Percentiles rank a stretch among this genome's conserved stretches.
Evolutionary conservation across 2,797 vertebrate genomes (phyloP).

Genomic region (Siniperca obscura): DNA sequence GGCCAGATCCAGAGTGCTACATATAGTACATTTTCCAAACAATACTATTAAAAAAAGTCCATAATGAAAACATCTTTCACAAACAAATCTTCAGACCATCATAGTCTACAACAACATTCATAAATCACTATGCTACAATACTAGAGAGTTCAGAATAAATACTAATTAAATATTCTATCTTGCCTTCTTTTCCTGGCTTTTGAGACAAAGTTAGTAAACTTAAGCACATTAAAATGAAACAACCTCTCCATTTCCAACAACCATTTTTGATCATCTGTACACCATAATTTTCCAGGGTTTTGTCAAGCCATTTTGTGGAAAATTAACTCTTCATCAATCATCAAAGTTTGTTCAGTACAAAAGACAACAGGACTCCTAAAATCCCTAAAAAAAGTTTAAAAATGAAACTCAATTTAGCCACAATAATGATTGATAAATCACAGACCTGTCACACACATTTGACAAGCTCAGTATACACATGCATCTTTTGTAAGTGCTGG

Average conservation of each 20-base stretch:
- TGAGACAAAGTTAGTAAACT: not conserved
- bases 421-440: slow-evolving; percentile 4
- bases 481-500: slow-evolving; percentile 7
- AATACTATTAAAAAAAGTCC: not conserved
- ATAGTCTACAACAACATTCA: not conserved
- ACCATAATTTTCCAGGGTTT: slow-evolving; percentile 22
- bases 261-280: not conserved
- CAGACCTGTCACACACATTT: not conserved
- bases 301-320: slow-evolving; percentile 3
- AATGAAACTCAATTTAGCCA: not conserved
- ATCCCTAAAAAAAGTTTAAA: not conserved
- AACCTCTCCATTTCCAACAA: not conserved
- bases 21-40: not conserved
- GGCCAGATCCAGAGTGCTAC: not conserved
- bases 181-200: too few species aligned
- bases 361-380: not conserved
- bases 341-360: not conserved
- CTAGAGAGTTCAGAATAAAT: not conserved
- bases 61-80: not conserved
- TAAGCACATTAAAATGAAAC: not conserved
- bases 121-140: not conserved
- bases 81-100: not conserved
- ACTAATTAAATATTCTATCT: not conserved
- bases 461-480: not conserved
- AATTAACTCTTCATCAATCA: not conserved